Evolutionary conservation across 2,888 invertebrate genomes (phyloP), one percentile per base, ranked within the genome.

Genomic region (Falcaria lacertinaria): DNA sequence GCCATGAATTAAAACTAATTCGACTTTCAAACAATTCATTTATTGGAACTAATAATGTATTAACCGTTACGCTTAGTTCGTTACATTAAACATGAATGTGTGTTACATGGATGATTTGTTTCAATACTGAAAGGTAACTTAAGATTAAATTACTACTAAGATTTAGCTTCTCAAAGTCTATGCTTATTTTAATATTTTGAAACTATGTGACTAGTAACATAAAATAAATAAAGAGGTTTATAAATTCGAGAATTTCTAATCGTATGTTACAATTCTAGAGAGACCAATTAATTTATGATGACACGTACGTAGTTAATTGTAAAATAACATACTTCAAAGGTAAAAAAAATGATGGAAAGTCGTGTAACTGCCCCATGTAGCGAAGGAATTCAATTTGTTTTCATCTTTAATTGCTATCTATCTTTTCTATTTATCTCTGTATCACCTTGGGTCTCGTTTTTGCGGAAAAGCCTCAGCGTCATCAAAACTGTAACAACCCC

Each of bases 381-480:
- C 50, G 45, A 47, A 43, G 43, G 42, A 15, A 33, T 36, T 48
- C 48, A 54, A 35, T 43, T 43, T 19, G 28, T 44, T 34, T 52
- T 60, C 35, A 36, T 41, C 49, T 54, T 60, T 8, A 43, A 19
- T 16, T 60, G 66, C 62, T 85, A 86, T 74, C 84, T 84, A 34
- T 64, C 67, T 60, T 87, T 84, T 44, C 79, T 71, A 41, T 69
- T 73, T 16, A 64, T 74, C 49, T 81, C 80, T 69, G 83, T 76
- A 42, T 77, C 71, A 5, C 55, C 42, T 40, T 68, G 61, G 8
- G 48, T 45, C 11, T 47, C 42, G 13, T 62, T 69, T 46, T 67
- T 78, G 48, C 65, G 72, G 19, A 82, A 69, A 39, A 84, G 63
- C 45, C 82, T 72, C 42, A 85, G 48, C 1, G 87, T 81, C 77